Percentiles rank a stretch among this genome's conserved stretches.
These are phyloP conservation scores for Ispidina picta DNA, from an alignment of 2,797 vertebrate species.

Conservation along the genomic window DNA sequence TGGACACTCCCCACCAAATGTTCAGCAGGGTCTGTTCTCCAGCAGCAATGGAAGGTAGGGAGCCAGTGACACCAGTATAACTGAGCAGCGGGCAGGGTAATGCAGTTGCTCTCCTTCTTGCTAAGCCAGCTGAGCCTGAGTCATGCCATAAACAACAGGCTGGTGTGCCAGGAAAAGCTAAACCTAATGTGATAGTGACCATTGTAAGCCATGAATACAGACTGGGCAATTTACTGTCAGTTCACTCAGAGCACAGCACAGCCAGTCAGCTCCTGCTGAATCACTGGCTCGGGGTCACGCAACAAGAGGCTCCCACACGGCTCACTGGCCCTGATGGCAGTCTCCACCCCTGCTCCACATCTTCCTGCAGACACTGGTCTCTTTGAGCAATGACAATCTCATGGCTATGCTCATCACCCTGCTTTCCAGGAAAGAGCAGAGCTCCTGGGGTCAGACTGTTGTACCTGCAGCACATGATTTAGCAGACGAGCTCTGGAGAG, in stretches of 20 bases:
- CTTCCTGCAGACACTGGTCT: background rate
- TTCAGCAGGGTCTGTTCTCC: background rate
- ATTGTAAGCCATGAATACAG: conserved; percentile 25
- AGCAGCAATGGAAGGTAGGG: background rate
- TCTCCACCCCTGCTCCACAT: background rate
- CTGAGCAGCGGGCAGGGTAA: background rate
- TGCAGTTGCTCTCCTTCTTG: conserved; percentile 11
- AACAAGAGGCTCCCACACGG: background rate
- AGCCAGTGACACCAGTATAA: background rate
- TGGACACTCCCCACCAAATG: background rate
- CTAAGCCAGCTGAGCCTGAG: conserved; percentile 56
- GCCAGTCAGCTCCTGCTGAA: conserved; percentile 21
- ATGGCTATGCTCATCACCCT: background rate
- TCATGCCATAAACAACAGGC: conserved; percentile 47
- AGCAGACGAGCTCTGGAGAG: background rate
- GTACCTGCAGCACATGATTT: background rate
- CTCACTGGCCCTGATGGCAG: background rate
- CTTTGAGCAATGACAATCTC: background rate
- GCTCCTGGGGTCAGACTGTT: background rate
- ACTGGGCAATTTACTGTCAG: background rate
- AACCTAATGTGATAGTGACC: background rate
- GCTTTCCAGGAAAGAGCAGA: background rate
- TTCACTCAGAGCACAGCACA: background rate
- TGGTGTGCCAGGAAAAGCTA: conserved; percentile 50
- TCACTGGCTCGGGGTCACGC: background rate